Evolutionary conservation across 2,113 vertebrate species (phyloP).

Genomic region (Pluvialis apricaria): DNA sequence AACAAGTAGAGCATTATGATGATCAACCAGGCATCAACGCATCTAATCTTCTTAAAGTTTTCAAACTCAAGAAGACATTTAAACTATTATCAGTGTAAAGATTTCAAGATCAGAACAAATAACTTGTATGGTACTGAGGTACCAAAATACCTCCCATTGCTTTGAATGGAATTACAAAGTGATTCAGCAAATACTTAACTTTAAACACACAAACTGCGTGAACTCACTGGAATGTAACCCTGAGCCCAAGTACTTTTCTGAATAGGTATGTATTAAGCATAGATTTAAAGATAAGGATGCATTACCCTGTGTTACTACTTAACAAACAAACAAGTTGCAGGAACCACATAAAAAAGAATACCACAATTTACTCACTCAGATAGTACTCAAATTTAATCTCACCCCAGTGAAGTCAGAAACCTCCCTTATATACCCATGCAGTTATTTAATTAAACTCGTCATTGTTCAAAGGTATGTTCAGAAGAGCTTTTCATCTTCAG

Average conservation of each 20-base stretch:
- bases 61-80: neutral
- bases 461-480: conserved; percentile 24
- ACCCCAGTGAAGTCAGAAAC: neutral
- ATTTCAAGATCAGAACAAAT: neutral
- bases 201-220: neutral
- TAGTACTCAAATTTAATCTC: conserved; percentile 9
- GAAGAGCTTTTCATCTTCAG: conserved; percentile 15
- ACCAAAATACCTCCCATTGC: neutral
- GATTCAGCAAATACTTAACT: conserved; percentile 42
- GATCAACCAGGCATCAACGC: neutral
- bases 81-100: neutral
- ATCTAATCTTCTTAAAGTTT: neutral
- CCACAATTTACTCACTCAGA: neutral
- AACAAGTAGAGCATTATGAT: neutral
- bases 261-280: neutral
- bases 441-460: conserved; percentile 3
- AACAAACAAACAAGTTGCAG: conserved; percentile 20
- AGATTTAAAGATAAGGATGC: conserved; percentile 36
- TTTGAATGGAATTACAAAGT: neutral
- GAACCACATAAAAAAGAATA: conserved; percentile 42
- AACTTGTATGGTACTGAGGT: neutral
- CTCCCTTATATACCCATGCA: neutral
- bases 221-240: conserved; percentile 28
- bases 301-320: neutral
- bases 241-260: conserved; percentile 5